Conservation (phyloP, 2,888 invertebrate species). For the Abrostola triplasia region DNA sequence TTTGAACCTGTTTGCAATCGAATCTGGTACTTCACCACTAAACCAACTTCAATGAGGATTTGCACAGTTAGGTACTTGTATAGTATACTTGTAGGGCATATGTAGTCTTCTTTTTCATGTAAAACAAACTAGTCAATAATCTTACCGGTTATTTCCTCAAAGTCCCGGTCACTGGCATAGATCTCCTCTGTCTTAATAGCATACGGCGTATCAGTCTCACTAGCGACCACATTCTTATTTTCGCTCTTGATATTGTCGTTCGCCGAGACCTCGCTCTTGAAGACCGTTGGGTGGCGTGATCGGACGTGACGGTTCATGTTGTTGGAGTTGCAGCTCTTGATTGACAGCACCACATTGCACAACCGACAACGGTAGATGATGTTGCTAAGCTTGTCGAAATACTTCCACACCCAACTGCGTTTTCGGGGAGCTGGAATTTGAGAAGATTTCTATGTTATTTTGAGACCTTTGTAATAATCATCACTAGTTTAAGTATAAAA, state of each 20-base stretch:
- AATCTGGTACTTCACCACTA: too few species aligned
- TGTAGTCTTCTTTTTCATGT: too few species aligned
- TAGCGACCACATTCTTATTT: slow-evolving; percentile 40
- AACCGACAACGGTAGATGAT: slow-evolving; percentile 80
- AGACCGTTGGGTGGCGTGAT: slow-evolving; percentile 74
- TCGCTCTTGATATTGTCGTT: slow-evolving; percentile 48
- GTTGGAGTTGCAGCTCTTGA: slow-evolving; percentile 84
- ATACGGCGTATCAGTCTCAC: slow-evolving; percentile 65
- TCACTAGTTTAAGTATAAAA: too few species aligned
- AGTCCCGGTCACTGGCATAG: slow-evolving; percentile 65
- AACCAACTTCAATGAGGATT: too few species aligned
- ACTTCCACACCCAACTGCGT: slow-evolving; percentile 86
- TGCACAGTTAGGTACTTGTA: too few species aligned
- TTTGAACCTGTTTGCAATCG: too few species aligned
- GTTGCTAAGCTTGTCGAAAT: slow-evolving; percentile 79
- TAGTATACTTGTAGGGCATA: too few species aligned
- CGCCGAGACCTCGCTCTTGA: slow-evolving; percentile 68
- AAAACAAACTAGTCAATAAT: background rate
- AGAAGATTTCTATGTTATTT: background rate
- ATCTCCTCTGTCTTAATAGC: slow-evolving; percentile 71
- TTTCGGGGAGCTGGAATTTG: slow-evolving; percentile 72
- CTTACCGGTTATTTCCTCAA: slow-evolving; percentile 50
- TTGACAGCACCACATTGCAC: slow-evolving; percentile 81
- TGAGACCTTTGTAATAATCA: too few species aligned
- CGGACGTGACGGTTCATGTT: slow-evolving; percentile 83